Base-by-base conservation (phyloP, 1,140 invertebrate genomes). In the Heliconius congener region DNA sequence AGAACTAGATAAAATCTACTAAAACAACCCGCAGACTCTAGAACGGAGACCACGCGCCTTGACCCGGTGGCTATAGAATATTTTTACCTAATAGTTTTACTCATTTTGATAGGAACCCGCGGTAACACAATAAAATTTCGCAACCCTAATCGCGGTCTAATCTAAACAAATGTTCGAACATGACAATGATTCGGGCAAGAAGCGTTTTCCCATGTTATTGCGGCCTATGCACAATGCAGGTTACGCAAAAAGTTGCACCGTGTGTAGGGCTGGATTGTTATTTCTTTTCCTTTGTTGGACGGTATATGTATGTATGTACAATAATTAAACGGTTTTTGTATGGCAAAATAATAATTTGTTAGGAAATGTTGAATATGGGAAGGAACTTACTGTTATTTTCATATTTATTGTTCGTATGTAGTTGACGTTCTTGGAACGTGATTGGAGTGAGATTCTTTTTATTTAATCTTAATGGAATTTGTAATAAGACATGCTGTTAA, bases 161-260 rank as follows among this genome's bases (percentile, higher is more conserved):
- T 76, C 75, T 76, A 76, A 76, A 76, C 75, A 76, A 76, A 76
- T 76, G 75, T 76, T 76, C 75, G 75, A 71, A 76, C 75, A 71
- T 37, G 75, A 76, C 75, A 76, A 76, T 76, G 75, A 71, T 76
- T 73, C 75, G 19, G 27, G 42, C 74, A 75, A 75, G 74, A 57
- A 75, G 30, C 52, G 8, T 71, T 39, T 76, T 76, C 75, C 66
- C 75, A 76, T 76, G 66, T 18, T 76, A 76, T 76, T 76, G 75
- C 75, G 66, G 46, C 52, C 75, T 76, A 71, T 71, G 75, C 75
- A 76, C 66, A 71, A 71, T 76, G 66, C 60, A 71, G 27, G n/a
- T 76, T 76, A 42, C 75, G 75, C 75, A 76, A 76, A 75, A 75
- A 75, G 57, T 76, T 76, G 74, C 74, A 76, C 74, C 75, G 66